Base-by-base conservation (phyloP, 1,140 invertebrate species). In the Neoseiulus cucumeris region DNA sequence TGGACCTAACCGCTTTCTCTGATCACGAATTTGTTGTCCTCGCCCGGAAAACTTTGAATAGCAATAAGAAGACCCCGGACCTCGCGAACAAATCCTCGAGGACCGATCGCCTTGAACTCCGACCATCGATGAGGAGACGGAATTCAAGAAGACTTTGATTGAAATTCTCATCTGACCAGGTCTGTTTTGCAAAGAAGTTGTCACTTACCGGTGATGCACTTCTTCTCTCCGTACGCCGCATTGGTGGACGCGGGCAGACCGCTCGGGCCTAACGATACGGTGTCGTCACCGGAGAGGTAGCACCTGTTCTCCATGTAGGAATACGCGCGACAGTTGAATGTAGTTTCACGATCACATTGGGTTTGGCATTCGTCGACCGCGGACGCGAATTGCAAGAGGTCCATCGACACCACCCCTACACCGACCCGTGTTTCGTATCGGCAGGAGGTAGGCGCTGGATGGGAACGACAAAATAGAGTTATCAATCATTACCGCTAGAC, bases 281-380 rank as follows among this genome's bases (percentile, higher is more conserved):
- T 72, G 69, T 79, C 78, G 68, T 79, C 78, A 1, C 76, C 78
- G 68, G 76, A 77, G 20, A 79, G 67, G 68, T 78, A 79, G 67
- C 78, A 79, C 1, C 75, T 70, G 67, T 75, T 76, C 45, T 73
- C 72, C 25, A 72, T 69, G 66, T 73, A 78, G 7, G 74, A 73
- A 67, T 72, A 78, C 1, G 76, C 72, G 17, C 77, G 70, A 67
- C 77, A 79, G 30, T 70, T 72, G 64, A 73, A 72, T 12, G 72
- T 69, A 1, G 66, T 66, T 70, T 78, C 76, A 64, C 74, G 74
- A 66, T 78, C 76, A 68, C 78, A 79, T 20, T 77, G 72, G 2
- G 73, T 71, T 70, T 79, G 74, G 67, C 78, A 79, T 65, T 79
- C 78, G 51, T 74, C 73, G 20, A 73, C 68, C 28, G 74, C 74